These are phyloP conservation scores for Eonycteris spelaea DNA, from an alignment of 2,113 vertebrate genomes.

Conservation along the genomic window DNA sequence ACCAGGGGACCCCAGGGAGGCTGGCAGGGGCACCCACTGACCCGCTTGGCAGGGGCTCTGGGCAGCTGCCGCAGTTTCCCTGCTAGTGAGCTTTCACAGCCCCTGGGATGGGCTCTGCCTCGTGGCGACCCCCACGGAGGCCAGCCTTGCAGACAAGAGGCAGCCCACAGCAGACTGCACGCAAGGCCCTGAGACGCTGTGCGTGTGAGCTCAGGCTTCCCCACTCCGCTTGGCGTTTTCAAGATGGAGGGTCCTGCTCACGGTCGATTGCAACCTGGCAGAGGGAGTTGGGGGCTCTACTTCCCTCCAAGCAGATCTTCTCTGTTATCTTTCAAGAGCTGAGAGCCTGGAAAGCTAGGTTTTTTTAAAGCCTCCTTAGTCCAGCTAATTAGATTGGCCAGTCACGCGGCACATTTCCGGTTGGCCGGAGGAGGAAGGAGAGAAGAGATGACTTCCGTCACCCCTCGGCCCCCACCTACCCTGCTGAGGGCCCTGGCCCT, in stretches of 20 bases:
- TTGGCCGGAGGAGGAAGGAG: background rate
- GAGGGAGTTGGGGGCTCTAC: background rate
- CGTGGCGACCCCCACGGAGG: background rate
- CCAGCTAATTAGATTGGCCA: slow-evolving; percentile 65
- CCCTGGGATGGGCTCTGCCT: background rate
- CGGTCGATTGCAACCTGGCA: slow-evolving; percentile 58
- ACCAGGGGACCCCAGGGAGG: accelerated
- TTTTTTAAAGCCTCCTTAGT: slow-evolving; percentile 21
- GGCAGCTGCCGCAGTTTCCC: background rate
- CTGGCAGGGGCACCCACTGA: background rate
- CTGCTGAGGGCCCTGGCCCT: background rate
- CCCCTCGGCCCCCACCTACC: background rate
- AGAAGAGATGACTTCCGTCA: background rate
- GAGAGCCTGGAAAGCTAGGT: slow-evolving; percentile 29
- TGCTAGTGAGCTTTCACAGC: background rate
- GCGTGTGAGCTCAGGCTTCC: slow-evolving; percentile 21
- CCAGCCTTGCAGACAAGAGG: background rate
- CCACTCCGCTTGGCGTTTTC: slow-evolving; percentile 48
- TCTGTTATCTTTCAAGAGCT: slow-evolving; percentile 38
- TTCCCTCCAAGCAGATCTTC: slow-evolving; percentile 51
- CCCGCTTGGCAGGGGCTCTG: background rate
- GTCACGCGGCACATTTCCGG: slow-evolving; percentile 11
- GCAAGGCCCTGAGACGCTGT: background rate
- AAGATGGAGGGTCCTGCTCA: slow-evolving; percentile 61
- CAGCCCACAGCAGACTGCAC: slow-evolving; percentile 33